These are phyloP conservation scores for Mesitornis unicolor DNA, from an alignment of 2,113 vertebrate genomes.

Conservation along the genomic window DNA sequence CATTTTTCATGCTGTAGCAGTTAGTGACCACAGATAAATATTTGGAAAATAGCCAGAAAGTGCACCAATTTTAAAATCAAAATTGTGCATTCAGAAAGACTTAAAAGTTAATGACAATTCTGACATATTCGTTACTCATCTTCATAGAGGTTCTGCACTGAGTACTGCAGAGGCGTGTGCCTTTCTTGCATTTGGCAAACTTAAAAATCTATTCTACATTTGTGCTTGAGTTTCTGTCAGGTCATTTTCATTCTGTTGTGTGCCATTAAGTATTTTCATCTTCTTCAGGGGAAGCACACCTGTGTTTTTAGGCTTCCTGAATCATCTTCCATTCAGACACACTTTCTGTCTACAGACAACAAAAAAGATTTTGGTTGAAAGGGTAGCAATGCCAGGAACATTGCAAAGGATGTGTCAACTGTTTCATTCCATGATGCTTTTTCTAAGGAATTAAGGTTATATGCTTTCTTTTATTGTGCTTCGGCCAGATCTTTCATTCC, in stretches of 20 bases:
- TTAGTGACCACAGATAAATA: neutral
- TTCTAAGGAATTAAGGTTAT: neutral
- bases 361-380: neutral
- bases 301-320: neutral
- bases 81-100: neutral
- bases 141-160: neutral
- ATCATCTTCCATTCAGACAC: neutral
- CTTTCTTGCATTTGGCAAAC: neutral
- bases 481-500: neutral
- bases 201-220: slow-evolving; percentile 14
- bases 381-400: neutral
- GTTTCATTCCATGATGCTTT: neutral
- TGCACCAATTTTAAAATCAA: neutral
- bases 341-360: neutral
- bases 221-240: slow-evolving; percentile 25
- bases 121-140: neutral
- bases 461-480: neutral
- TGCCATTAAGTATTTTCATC: neutral
- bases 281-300: neutral
- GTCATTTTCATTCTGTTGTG: neutral
- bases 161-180: neutral
- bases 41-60: neutral
- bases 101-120: neutral
- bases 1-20: neutral
- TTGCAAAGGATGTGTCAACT: neutral